These are phyloP conservation scores for Acanthisitta chloris DNA, from an alignment of 2,113 vertebrate genomes.

Conservation along the genomic window DNA sequence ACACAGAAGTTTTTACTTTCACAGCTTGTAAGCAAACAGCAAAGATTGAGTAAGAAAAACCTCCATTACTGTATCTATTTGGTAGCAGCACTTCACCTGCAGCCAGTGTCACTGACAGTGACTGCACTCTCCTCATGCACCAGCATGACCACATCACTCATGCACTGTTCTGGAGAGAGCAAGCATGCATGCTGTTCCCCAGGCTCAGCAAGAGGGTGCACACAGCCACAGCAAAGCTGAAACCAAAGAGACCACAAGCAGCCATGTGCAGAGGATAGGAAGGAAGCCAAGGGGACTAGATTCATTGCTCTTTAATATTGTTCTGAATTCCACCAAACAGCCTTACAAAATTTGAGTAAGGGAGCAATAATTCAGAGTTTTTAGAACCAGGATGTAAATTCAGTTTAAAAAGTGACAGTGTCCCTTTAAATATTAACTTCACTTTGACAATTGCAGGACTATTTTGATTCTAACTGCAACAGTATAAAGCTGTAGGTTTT, in stretches of 20 bases:
- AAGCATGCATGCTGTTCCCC: constrained; percentile 31
- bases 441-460: neutral
- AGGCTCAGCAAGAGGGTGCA: neutral
- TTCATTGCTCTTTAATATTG: neutral
- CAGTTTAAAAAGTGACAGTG: neutral
- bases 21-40: neutral
- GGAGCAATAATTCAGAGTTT: neutral
- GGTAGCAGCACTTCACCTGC: neutral
- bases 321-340: neutral
- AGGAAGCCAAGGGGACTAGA: neutral
- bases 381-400: neutral
- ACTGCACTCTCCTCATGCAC: constrained; percentile 24
- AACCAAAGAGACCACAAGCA: constrained; percentile 27
- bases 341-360: neutral
- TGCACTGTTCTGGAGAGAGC: neutral
- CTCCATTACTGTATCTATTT: rapidly evolving
- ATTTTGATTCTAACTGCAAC: neutral
- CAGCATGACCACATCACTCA: constrained; percentile 18
- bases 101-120: neutral
- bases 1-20: neutral
- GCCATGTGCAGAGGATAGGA: neutral
- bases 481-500: neutral
- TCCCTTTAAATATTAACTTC: constrained; percentile 43
- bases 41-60: neutral
- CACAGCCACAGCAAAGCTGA: constrained; percentile 46